phyloP scores from a whole-genome alignment of 1,140 invertebrate genomes.

The Drosophila arizonae region DNA sequence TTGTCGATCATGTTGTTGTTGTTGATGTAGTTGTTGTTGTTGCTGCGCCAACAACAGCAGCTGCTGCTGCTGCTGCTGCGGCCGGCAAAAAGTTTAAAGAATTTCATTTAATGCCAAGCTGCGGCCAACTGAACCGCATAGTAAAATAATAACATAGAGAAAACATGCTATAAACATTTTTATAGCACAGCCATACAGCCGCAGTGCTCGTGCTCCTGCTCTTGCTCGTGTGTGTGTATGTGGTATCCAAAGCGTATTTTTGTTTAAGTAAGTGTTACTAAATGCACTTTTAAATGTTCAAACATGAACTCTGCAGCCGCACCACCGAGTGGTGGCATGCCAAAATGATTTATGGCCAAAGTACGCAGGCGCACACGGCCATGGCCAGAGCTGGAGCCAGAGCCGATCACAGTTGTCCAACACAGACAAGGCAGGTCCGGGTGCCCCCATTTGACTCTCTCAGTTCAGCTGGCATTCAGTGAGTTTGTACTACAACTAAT shows the following conservation, averaged over 20 bases:
- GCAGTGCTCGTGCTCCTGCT: background rate
- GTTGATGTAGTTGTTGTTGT: conserved; percentile 15
- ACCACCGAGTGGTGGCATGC: conserved; percentile 65
- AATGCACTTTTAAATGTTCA: conserved; percentile 83
- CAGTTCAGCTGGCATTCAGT: conserved; percentile 52
- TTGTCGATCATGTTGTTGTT: conserved; percentile 36
- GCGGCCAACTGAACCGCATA: conserved; percentile 41
- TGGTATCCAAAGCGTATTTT: background rate
- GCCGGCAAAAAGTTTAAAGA: conserved; percentile 60
- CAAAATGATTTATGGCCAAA: conserved; percentile 82
- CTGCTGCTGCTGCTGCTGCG: background rate
- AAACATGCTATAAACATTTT: conserved; percentile 81
- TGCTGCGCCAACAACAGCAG: too few species aligned
- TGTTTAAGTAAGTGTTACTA: conserved; percentile 82
- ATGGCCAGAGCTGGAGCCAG: conserved; percentile 53
- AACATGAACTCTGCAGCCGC: conserved; percentile 59
- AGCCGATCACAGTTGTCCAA: conserved; percentile 10
- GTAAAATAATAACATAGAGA: conserved; percentile 63
- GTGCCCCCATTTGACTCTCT: background rate
- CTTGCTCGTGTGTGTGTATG: too few species aligned
- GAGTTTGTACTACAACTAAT: conserved; percentile 79
- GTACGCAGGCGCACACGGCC: conserved; percentile 74
- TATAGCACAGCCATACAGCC: conserved; percentile 58
- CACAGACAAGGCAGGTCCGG: background rate
- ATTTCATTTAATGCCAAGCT: conserved; percentile 64